Evolutionary conservation across 2,797 vertebrate species (phyloP).

Genomic region (Spea hammondii): DNA sequence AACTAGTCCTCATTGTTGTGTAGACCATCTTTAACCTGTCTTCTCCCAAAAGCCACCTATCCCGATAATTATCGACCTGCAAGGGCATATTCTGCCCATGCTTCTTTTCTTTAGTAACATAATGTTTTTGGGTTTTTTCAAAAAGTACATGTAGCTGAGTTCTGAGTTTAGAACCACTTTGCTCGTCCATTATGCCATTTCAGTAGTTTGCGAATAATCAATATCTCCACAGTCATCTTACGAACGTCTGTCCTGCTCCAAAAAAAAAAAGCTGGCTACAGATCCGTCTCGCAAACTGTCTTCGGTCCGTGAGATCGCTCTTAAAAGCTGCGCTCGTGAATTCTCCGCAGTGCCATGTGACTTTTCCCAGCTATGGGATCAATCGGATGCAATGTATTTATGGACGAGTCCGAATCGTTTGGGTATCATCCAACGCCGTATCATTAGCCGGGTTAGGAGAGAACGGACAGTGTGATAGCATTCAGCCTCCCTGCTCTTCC

Average conservation of each 20-base stretch:
- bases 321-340: constrained; percentile 28
- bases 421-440: constrained; percentile 73
- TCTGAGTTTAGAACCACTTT: constrained; percentile 33
- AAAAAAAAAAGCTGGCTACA: constrained; percentile 8
- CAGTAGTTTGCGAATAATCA: constrained; percentile 40
- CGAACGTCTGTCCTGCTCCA: neutral
- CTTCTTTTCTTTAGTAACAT: neutral
- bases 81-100: neutral
- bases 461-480: constrained; percentile 66
- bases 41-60: too few species aligned
- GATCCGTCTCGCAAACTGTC: constrained; percentile 56
- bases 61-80: neutral
- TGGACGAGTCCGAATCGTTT: constrained; percentile 73
- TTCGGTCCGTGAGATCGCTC: constrained; percentile 52
- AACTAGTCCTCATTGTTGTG: too few species aligned
- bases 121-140: too few species aligned
- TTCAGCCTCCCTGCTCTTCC: constrained; percentile 71
- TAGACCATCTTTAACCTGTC: too few species aligned
- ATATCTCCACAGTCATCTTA: constrained; percentile 31
- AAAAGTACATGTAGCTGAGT: constrained; percentile 3
- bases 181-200: constrained; percentile 19
- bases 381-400: constrained; percentile 66
- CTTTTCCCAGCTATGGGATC: constrained; percentile 57
- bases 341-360: constrained; percentile 46
- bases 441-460: constrained; percentile 66